Evolutionary conservation across 2,797 vertebrate genomes (phyloP).

Genomic region (Streptopelia turtur): DNA sequence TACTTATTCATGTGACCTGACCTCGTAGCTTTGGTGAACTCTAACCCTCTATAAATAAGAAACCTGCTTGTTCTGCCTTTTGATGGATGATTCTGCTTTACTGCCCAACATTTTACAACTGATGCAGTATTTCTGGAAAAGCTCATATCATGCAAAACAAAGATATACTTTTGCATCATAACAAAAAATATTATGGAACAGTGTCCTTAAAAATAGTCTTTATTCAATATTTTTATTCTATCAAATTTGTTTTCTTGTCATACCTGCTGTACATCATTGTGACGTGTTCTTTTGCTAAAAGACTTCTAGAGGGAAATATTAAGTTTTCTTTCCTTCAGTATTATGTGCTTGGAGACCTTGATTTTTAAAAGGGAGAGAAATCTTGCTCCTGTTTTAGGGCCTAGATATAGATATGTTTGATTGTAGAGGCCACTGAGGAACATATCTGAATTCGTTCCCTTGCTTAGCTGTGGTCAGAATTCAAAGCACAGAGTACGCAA

Average conservation of each 20-base stretch:
- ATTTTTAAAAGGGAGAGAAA: neutral
- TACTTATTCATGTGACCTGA: neutral
- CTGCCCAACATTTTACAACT: neutral
- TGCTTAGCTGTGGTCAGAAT: neutral
- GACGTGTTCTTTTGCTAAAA: neutral
- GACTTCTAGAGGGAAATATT: neutral
- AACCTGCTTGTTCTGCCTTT: neutral
- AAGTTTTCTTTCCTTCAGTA: neutral
- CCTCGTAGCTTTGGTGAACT: neutral
- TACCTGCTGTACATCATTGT: neutral
- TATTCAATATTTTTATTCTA: slow-evolving; percentile 5
- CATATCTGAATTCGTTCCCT: neutral
- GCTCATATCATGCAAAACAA: neutral
- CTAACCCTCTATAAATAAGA: neutral
- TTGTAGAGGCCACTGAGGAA: neutral
- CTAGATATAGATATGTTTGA: neutral
- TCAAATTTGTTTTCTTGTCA: neutral
- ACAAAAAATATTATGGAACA: neutral
- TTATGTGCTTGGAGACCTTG: neutral
- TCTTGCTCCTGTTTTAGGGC: neutral
- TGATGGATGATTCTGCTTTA: neutral
- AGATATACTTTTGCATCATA: neutral
- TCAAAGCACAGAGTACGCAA: neutral
- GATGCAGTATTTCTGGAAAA: neutral
- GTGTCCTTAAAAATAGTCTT: neutral